Conservation (phyloP, 2,888 invertebrate species). For the Caenorhabditis sinica region DNA sequence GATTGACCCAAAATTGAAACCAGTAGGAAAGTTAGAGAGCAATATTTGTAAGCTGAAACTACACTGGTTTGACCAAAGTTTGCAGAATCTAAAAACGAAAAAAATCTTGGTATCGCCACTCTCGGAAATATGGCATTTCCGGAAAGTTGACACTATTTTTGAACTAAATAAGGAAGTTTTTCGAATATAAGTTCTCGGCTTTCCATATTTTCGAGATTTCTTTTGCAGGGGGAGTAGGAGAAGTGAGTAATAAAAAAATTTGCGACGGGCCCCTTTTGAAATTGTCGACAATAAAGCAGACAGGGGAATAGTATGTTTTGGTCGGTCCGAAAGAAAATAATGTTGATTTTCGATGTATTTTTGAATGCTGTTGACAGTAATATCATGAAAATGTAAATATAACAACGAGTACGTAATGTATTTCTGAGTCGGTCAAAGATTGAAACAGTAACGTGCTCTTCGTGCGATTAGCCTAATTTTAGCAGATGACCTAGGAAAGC, state of each 20-base stretch:
- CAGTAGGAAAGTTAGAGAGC: not conserved
- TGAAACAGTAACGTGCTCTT: not conserved
- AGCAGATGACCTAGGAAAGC: not conserved
- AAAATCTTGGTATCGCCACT: constrained; percentile 10
- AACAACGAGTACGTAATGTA: not conserved
- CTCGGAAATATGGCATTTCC: constrained; percentile 45
- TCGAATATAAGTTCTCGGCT: not conserved
- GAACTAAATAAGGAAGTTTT: not conserved
- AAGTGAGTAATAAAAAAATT: not conserved
- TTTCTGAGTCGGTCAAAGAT: not conserved
- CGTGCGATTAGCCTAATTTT: not conserved
- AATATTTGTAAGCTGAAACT: not conserved
- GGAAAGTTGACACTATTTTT: constrained; percentile 21
- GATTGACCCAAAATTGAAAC: too few relatives aligned
- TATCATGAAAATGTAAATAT: not conserved
- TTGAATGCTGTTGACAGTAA: not conserved
- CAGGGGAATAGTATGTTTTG: constrained; percentile 11
- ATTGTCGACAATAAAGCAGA: not conserved
- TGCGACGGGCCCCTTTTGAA: not conserved
- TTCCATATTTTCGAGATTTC: not conserved
- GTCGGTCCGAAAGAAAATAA: not conserved
- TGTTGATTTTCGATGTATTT: not conserved
- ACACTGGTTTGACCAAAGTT: not conserved
- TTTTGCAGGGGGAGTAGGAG: not conserved
- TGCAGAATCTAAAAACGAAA: not conserved